Evolutionary conservation across 2,113 vertebrate genomes (phyloP).

Genomic region (Takifugu flavidus): DNA sequence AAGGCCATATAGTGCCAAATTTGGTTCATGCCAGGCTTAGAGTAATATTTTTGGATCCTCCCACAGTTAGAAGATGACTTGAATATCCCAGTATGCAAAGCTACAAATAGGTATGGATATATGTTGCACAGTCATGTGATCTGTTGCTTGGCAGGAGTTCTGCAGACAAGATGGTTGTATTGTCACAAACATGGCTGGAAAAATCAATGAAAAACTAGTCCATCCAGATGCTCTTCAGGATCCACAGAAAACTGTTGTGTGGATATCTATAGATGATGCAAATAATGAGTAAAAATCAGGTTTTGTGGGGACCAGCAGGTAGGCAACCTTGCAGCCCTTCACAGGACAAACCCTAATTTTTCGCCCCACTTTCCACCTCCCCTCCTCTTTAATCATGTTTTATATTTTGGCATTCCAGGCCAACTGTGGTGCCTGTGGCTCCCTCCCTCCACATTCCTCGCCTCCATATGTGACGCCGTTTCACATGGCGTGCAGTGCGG

Average conservation of each 20-base stretch:
- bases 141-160: not conserved
- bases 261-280: too few relatives aligned
- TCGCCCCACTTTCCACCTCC: conserved; percentile 7
- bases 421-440: conserved; percentile 47
- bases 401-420: conserved; percentile 55
- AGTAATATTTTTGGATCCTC: conserved; percentile 7
- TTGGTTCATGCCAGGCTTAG: not conserved
- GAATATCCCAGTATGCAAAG: conserved; percentile 19
- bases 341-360: conserved; percentile 51
- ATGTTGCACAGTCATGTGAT: not conserved
- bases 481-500: conserved; percentile 29
- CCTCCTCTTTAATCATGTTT: conserved; percentile 47
- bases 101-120: conserved; percentile 3
- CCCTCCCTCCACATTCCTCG: conserved; percentile 29
- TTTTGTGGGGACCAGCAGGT: too few relatives aligned
- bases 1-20: not conserved
- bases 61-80: conserved; percentile 3
- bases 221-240: too few relatives aligned
- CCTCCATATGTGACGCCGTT: conserved; percentile 49
- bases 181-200: too few relatives aligned
- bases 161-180: too few relatives aligned
- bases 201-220: too few relatives aligned
- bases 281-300: too few relatives aligned
- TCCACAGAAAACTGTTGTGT: too few relatives aligned
- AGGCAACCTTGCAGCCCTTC: conserved; percentile 18